Evolutionary conservation across 2,797 vertebrate species (phyloP), one percentile per base, ranked within the genome.

Genomic region (Arnoldichthys spilopterus): DNA sequence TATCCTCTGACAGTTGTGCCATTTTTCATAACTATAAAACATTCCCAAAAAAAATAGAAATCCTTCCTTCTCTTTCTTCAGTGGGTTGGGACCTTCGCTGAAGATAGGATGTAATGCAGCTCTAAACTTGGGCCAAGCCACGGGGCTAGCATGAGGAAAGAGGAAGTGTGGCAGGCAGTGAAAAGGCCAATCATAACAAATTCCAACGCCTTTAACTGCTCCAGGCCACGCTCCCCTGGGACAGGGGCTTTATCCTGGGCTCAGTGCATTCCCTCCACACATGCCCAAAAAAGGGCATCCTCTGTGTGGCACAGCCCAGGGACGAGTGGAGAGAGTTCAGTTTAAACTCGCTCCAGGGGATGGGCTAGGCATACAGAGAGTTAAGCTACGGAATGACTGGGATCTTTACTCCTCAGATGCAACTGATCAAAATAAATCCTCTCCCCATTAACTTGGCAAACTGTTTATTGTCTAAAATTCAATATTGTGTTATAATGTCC

Each of bases 201-300:
- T 77, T 47, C 77, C 69, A 84, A 51, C 64, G 61, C 71, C 73
- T 79, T 58, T 79, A 73, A 67, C 61, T 67, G 34, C 56, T 71
- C 22, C 67, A 76, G 67, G 22, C 34, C 51, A 43, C 24, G 11
- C 62, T 58, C 70, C 51, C 7, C 26, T 58, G 26, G 61, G 70
- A 37, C 37, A 40, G 40, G 15, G 51, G 37, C 64, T 79, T 73
- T 47, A 67, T 59, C 28, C 61, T 58, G 47, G 32, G 43, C 68
- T 72, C 34, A 37, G 30, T 12, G 61, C 81, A 77, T 80, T 91
- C 90, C 85, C 86, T 89, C 59, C 82, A 88, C 83, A 90, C 86
- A 93, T 89, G 87, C 88, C 91, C 92, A 92, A 93, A 93, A 92
- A 93, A 92, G 91, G 93, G 87, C 90, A 93, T 91, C 89, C 43